Conservation (phyloP, 2,113 vertebrate species). For the Channa maculata region DNA sequence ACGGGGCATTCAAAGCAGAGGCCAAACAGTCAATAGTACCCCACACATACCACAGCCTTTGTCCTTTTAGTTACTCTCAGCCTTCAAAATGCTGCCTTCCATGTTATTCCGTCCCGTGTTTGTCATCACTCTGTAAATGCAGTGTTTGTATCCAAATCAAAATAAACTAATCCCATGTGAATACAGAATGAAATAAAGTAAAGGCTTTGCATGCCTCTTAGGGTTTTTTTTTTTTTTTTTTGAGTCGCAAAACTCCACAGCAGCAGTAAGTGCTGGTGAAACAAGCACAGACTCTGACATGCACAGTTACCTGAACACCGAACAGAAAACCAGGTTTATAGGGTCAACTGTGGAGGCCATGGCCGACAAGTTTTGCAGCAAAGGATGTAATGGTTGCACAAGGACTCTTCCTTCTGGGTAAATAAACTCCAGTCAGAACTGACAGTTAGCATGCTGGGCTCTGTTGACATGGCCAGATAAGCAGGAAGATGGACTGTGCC, state of each 20-base stretch:
- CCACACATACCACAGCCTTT: slow-evolving; percentile 60
- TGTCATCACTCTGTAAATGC: slow-evolving; percentile 43
- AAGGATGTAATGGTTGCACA: slow-evolving; percentile 46
- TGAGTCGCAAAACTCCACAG: not conserved
- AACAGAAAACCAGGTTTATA: slow-evolving; percentile 57
- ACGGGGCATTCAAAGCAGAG: slow-evolving; percentile 67
- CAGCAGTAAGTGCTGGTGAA: slow-evolving; percentile 10
- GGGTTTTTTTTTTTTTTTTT: too few species aligned
- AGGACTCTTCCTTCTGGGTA: slow-evolving; percentile 64
- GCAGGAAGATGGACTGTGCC: slow-evolving; percentile 54
- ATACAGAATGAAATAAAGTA: not conserved
- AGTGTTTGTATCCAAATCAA: slow-evolving; percentile 24
- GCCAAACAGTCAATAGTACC: slow-evolving; percentile 66
- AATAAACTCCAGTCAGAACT: slow-evolving; percentile 67
- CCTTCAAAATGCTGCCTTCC: slow-evolving; percentile 53
- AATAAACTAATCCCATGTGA: slow-evolving; percentile 14
- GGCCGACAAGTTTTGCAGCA: slow-evolving; percentile 47
- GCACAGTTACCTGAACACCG: slow-evolving; percentile 2
- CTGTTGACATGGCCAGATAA: slow-evolving; percentile 72
- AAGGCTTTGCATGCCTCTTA: not conserved
- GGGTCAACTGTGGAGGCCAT: slow-evolving; percentile 50
- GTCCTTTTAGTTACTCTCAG: slow-evolving; percentile 45
- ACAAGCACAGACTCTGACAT: slow-evolving; percentile 4
- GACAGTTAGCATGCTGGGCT: slow-evolving; percentile 58
- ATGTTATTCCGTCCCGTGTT: slow-evolving; percentile 40